Conservation (phyloP, 2,797 vertebrate genomes). For the Gallinago solitaria region DNA sequence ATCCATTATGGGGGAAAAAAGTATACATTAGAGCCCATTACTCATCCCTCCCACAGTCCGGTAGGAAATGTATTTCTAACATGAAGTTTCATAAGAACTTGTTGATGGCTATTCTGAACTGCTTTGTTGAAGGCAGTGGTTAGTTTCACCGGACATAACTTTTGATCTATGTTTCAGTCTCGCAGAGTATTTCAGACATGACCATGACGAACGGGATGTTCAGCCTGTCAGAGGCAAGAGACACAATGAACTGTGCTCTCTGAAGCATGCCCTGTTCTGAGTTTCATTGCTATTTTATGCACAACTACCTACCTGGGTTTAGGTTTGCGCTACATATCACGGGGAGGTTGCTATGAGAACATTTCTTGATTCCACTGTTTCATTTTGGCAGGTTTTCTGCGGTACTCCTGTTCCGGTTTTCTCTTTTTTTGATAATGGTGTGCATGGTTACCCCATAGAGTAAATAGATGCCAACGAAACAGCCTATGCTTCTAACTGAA, state of each 20-base stretch:
- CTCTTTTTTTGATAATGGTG: neutral
- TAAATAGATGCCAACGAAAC: neutral
- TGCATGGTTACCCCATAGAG: neutral
- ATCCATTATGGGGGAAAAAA: neutral
- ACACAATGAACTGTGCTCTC: neutral
- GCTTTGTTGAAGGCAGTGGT: neutral
- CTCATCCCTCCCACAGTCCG: neutral
- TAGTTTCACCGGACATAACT: neutral
- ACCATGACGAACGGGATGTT: neutral
- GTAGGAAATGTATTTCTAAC: neutral
- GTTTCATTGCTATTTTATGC: neutral
- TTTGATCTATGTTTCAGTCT: neutral
- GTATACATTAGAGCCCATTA: neutral
- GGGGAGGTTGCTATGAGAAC: neutral
- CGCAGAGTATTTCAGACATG: neutral
- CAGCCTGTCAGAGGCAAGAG: neutral
- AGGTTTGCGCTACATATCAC: neutral
- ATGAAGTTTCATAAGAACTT: neutral
- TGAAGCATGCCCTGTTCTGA: neutral
- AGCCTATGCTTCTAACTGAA: neutral
- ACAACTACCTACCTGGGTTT: neutral
- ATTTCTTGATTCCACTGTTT: neutral
- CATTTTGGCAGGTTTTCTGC: neutral
- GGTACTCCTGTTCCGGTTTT: neutral
- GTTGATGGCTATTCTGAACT: neutral